Evolutionary conservation across 2,888 invertebrate species (phyloP), one percentile per base, ranked within the genome.

Genomic region (Melieria crassipennis): DNA sequence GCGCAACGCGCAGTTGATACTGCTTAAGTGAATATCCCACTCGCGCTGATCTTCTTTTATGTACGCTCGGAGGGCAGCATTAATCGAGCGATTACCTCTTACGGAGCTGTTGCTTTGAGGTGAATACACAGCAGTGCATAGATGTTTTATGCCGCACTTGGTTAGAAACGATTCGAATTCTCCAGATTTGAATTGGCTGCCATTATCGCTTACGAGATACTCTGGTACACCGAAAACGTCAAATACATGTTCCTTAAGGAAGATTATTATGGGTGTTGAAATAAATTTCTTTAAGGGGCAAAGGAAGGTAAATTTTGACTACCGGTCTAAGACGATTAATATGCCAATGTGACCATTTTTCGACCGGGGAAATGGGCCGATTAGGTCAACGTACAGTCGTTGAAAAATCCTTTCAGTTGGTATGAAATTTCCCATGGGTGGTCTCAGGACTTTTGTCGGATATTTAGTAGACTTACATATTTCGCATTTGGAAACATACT

Each of bases 41-140:
- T 69, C 50, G 9, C 65, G 60, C 13, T 75, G 73, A 16, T 71
- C n/a, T n/a, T n/a, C n/a, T n/a, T n/a, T n/a, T n/a, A n/a, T n/a
- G n/a, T n/a, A n/a, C n/a, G n/a, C n/a, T 71, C 69, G 42, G 5
- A 84, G 77, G 67, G 79, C 79, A 0, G 82, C 80, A 11, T 79
- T 79, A 1, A 83, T 63, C 0, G 79, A 78, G 45, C 79, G 65
- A 6, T 67, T 66, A 7, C 79, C 79, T 67, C 80, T 52, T 43
- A 52, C 55, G 13, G 52, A 69, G 7, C 69, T 69, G 30, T 74
- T 72, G 9, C 50, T 30, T 42, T 74, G 70, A 0, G 74, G 74
- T 30, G 69, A 72, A 61, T 74, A 74, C 1, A 73, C 43, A 3
- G 70, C 69, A 1, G 73, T 81, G 55, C 81, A 78, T 30, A 71